Evolutionary conservation across 2,797 vertebrate genomes (phyloP).

Genomic region (Tachyglossus aculeatus): DNA sequence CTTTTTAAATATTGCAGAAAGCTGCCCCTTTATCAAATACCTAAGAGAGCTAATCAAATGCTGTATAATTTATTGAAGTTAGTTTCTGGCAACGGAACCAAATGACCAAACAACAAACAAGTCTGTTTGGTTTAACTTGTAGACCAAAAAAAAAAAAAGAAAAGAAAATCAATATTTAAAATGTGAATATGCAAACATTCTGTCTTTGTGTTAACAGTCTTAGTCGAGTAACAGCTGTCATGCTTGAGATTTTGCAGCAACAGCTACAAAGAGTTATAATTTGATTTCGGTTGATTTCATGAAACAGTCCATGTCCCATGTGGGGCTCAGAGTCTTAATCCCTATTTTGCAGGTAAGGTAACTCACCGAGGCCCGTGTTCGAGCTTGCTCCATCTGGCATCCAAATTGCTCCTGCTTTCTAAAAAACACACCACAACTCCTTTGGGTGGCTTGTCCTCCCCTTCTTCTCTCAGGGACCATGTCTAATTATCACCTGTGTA

Average conservation of each 20-base stretch:
- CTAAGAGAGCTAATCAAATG: conserved; percentile 49
- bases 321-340: no score
- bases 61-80: conserved; percentile 28
- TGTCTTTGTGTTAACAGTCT: conserved; percentile 42
- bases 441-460: no score
- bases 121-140: conserved; percentile 32
- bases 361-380: no score
- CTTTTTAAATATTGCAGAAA: conserved; percentile 1
- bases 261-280: conserved; percentile 38
- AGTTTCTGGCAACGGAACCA: conserved; percentile 26
- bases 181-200: conserved; percentile 43
- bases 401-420: no score
- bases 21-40: conserved; percentile 16
- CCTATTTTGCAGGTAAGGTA: no score
- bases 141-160: conserved; percentile 37
- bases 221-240: conserved; percentile 50
- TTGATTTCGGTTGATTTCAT: no score
- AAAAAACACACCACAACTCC: no score
- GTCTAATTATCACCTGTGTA: no score
- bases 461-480: no score
- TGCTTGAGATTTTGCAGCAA: conserved; percentile 48
- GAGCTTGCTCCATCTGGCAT: no score
- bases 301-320: no score
- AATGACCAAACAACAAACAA: conserved; percentile 32
- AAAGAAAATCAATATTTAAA: conserved; percentile 55